Evolutionary conservation across 2,797 vertebrate genomes (phyloP).

Genomic region (Onychomys arenicola): DNA sequence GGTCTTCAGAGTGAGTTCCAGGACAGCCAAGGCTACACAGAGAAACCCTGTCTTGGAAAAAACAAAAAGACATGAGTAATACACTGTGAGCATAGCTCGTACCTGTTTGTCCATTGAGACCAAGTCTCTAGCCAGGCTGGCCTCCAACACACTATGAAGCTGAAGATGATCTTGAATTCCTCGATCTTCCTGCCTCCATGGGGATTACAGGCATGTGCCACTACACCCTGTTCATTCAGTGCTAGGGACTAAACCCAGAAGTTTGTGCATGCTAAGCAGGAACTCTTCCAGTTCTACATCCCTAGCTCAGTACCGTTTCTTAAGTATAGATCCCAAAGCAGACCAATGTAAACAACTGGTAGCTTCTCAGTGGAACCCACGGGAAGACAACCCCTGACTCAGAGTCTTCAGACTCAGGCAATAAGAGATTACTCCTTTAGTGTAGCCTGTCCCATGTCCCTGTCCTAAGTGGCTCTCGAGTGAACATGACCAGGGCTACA

Average conservation of each 20-base stretch:
- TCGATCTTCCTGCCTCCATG: background rate
- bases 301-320: background rate
- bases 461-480: background rate
- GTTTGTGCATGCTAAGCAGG: background rate
- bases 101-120: background rate
- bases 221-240: background rate
- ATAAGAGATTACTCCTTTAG: background rate
- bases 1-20: background rate
- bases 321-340: background rate
- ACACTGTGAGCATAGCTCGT: background rate
- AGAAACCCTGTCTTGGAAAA: background rate
- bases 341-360: slow-evolving; percentile 31
- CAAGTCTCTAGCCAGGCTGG: background rate
- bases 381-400: slow-evolving; percentile 9
- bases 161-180: background rate
- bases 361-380: background rate
- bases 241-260: background rate
- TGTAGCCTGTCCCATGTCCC: background rate
- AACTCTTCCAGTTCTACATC: background rate
- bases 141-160: background rate
- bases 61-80: background rate
- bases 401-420: slow-evolving; percentile 21
- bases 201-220: background rate
- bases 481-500: slow-evolving; percentile 9
- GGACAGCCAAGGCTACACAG: background rate